These are phyloP conservation scores for Sminthurinus aureus DNA, from an alignment of 2,888 invertebrate species.

Conservation along the genomic window DNA sequence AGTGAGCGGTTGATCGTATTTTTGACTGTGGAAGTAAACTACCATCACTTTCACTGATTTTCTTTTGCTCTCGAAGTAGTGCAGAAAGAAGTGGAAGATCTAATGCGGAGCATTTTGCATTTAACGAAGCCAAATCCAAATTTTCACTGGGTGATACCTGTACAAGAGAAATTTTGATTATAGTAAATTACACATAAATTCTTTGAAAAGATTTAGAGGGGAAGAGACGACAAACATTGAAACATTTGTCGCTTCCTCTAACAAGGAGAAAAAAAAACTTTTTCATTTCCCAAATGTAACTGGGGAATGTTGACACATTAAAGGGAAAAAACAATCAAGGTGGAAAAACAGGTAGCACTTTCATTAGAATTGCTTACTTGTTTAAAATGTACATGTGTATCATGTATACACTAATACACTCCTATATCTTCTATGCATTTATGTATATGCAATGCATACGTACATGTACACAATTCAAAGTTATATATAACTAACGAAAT, in stretches of 20 bases:
- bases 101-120: slow-evolving; percentile 55
- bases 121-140: slow-evolving; percentile 54
- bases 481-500: no score
- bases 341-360: slow-evolving; percentile 28
- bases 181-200: not conserved
- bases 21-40: slow-evolving; percentile 49
- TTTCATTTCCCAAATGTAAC: not conserved
- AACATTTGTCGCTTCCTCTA: no score
- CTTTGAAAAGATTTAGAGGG: not conserved
- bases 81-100: slow-evolving; percentile 58
- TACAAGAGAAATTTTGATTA: slow-evolving; percentile 11
- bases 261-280: not conserved
- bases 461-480: no score
- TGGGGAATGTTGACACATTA: slow-evolving; percentile 36
- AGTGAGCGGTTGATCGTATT: slow-evolving; percentile 58
- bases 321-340: not conserved
- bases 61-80: slow-evolving; percentile 38
- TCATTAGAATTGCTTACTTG: slow-evolving; percentile 20
- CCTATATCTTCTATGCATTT: not conserved
- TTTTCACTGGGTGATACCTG: slow-evolving; percentile 53
- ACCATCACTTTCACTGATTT: slow-evolving; percentile 47
- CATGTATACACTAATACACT: not conserved
- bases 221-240: not conserved
- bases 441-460: no score
- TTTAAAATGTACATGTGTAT: not conserved